These are phyloP conservation scores for Myotis pilosus DNA, from an alignment of 2,797 vertebrate species.

Conservation along the genomic window DNA sequence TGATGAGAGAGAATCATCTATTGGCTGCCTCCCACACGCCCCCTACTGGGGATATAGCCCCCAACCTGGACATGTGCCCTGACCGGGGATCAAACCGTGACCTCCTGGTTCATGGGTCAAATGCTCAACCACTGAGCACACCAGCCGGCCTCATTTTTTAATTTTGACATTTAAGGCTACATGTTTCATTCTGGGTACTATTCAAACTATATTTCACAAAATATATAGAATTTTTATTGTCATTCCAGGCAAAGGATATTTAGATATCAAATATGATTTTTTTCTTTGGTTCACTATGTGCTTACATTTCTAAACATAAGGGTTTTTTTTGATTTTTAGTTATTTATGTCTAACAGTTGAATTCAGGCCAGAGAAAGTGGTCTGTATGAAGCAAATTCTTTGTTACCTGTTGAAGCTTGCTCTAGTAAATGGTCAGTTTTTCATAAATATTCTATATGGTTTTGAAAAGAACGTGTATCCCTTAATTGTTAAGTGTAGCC, in stretches of 20 bases:
- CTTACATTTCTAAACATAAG: neutral
- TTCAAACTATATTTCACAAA: neutral
- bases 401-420: neutral
- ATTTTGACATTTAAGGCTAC: neutral
- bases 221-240: neutral
- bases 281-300: neutral
- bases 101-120: too few species aligned
- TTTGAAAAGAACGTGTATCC: neutral
- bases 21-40: too few species aligned
- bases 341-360: conserved; percentile 34
- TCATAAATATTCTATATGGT: neutral
- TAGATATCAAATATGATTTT: conserved; percentile 16
- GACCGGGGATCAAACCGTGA: too few species aligned
- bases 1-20: too few species aligned
- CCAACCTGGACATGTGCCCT: too few species aligned
- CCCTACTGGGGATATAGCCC: too few species aligned
- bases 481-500: neutral
- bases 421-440: conserved; percentile 22
- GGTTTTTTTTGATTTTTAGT: neutral
- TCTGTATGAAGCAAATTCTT: neutral
- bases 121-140: too few species aligned
- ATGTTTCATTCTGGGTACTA: neutral
- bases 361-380: neutral
- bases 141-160: neutral
- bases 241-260: neutral